Conservation (phyloP, 2,113 vertebrate genomes). For the Notothenia rossii region DNA sequence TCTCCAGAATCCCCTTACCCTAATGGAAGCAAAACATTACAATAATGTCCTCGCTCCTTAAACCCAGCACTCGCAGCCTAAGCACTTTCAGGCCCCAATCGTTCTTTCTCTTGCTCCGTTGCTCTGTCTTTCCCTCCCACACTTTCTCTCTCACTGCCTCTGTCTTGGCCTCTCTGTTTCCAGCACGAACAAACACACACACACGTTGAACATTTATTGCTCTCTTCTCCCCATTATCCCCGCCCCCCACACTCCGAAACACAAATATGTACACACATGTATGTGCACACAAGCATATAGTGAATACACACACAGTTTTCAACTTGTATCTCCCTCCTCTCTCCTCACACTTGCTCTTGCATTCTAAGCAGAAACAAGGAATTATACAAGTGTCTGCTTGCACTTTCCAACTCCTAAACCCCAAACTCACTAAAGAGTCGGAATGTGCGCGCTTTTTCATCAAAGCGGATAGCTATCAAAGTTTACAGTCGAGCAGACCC, state of each 20-base stretch:
- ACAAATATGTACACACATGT: conserved; percentile 44
- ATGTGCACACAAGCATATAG: conserved; percentile 18
- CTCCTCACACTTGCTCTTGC: conserved; percentile 27
- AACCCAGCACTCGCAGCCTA: conserved; percentile 82
- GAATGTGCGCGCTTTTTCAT: conserved; percentile 37
- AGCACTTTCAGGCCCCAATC: conserved; percentile 83
- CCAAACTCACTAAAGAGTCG: conserved; percentile 54
- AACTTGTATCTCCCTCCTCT: conserved; percentile 44
- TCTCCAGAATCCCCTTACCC: conserved; percentile 81
- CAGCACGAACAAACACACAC: conserved; percentile 2
- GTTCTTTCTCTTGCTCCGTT: conserved; percentile 65
- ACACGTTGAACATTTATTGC: conserved; percentile 48
- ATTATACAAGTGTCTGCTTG: conserved; percentile 57
- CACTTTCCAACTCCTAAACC: conserved; percentile 52
- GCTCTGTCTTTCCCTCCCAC: conserved; percentile 70
- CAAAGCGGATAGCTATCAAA: conserved; percentile 56
- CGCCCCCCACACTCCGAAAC: conserved; percentile 48
- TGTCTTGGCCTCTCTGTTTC: conserved; percentile 35
- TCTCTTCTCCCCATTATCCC: conserved; percentile 58
- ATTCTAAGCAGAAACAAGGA: conserved; percentile 58
- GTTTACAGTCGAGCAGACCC: conserved; percentile 64
- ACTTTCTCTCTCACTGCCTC: conserved; percentile 49
- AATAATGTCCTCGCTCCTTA: conserved; percentile 85
- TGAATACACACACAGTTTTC: conserved; percentile 25
- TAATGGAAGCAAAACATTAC: conserved; percentile 89